These are phyloP conservation scores for Cantharis lateralis DNA, from an alignment of 2,888 invertebrate species.

Conservation along the genomic window DNA sequence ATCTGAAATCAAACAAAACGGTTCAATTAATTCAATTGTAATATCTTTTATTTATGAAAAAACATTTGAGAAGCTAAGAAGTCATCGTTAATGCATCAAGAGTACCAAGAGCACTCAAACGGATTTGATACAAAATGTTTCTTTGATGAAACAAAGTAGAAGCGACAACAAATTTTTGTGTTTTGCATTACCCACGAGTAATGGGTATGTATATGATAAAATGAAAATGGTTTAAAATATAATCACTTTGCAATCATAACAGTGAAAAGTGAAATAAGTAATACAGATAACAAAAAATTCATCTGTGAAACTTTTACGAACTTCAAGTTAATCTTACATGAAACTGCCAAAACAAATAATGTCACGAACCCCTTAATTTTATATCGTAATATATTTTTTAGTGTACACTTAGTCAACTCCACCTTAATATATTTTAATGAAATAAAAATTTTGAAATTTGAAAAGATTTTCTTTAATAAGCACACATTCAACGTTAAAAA, in stretches of 20 bases:
- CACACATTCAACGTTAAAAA: too few relatives aligned
- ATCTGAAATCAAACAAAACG: background rate
- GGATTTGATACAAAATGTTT: background rate
- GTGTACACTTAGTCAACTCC: too few relatives aligned
- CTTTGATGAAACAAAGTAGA: background rate
- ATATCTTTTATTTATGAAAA: too few relatives aligned
- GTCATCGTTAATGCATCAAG: background rate
- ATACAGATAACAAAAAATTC: background rate
- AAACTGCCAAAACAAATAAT: background rate
- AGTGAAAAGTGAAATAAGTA: background rate
- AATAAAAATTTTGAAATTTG: too few relatives aligned
- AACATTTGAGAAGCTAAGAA: background rate
- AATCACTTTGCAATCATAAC: background rate
- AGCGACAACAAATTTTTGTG: background rate
- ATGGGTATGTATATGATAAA: too few relatives aligned
- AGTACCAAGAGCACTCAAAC: background rate
- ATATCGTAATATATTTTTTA: too few relatives aligned
- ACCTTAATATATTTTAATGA: too few relatives aligned
- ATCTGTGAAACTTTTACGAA: background rate
- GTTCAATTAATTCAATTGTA: background rate
- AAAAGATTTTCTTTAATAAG: too few relatives aligned
- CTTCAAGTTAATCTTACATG: background rate
- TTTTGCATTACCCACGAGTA: too few relatives aligned
- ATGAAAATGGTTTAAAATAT: too few relatives aligned
- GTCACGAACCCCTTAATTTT: too few relatives aligned